Evolutionary conservation across 2,888 invertebrate species (phyloP).

Genomic region (Belgica antarctica): DNA sequence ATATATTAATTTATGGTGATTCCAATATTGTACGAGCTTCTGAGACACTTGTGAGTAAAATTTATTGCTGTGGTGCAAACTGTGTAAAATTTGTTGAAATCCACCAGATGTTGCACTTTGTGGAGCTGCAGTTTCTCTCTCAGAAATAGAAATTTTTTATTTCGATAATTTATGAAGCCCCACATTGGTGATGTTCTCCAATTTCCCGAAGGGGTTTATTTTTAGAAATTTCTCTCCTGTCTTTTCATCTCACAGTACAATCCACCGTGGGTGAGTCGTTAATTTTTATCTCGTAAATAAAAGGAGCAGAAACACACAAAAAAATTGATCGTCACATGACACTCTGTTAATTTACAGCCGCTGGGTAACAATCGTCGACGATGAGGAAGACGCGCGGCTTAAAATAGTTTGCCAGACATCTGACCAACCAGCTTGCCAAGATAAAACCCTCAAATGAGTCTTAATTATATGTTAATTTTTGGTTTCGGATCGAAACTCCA

Average conservation of each 20-base stretch:
- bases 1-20: conserved; percentile 17
- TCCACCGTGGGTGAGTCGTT: not conserved
- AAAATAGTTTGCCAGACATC: not conserved
- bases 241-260: too few relatives aligned
- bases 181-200: conserved; percentile 1
- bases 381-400: not conserved
- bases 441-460: not conserved
- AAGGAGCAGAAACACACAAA: not conserved
- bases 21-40: too few relatives aligned
- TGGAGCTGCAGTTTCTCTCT: conserved; percentile 1
- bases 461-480: conserved; percentile 15
- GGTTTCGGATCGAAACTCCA: not conserved
- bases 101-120: conserved; percentile 1
- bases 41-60: conserved; percentile 18
- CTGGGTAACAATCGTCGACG: conserved; percentile 7
- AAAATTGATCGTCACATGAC: conserved; percentile 10
- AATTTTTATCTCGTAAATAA: not conserved
- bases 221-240: conserved; percentile 1
- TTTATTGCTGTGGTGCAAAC: conserved; percentile 8
- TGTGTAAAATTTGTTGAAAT: not conserved
- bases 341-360: not conserved
- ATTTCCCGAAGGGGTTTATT: not conserved
- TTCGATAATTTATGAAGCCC: conserved; percentile 3
- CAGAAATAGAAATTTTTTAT: not conserved
- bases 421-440: not conserved